phyloP scores from a whole-genome alignment of 2,113 vertebrate species.

The Aegypius monachus region DNA sequence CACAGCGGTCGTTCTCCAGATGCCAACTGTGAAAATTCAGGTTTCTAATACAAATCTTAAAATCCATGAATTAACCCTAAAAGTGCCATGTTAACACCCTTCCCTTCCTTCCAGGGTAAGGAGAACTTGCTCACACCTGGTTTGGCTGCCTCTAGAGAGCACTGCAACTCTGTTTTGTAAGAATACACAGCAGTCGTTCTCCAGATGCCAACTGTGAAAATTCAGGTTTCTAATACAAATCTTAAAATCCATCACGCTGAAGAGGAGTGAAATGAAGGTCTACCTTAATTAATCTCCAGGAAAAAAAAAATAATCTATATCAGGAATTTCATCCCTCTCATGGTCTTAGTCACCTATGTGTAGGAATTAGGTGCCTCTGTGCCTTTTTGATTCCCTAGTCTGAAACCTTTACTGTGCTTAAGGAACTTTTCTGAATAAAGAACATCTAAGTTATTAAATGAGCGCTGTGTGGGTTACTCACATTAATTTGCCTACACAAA shows the following conservation, averaged over 20 bases:
- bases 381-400: background rate
- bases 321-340: background rate
- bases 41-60: too few species aligned
- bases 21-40: too few species aligned
- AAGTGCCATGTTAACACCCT: accelerated
- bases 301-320: too few species aligned
- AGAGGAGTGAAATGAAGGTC: background rate
- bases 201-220: background rate
- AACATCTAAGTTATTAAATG: background rate
- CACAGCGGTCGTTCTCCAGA: too few species aligned
- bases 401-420: background rate
- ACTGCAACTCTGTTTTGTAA: background rate
- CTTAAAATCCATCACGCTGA: background rate
- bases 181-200: background rate
- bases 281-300: background rate
- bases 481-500: background rate
- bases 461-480: background rate
- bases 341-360: background rate
- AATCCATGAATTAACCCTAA: background rate
- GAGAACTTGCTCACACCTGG: background rate
- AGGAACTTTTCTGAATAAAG: background rate
- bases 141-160: constrained; percentile 9
- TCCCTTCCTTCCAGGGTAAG: background rate
- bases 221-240: background rate
- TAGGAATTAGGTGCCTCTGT: background rate